Evolutionary conservation across 2,888 invertebrate species (phyloP).

Genomic region (Torymus texanus): DNA sequence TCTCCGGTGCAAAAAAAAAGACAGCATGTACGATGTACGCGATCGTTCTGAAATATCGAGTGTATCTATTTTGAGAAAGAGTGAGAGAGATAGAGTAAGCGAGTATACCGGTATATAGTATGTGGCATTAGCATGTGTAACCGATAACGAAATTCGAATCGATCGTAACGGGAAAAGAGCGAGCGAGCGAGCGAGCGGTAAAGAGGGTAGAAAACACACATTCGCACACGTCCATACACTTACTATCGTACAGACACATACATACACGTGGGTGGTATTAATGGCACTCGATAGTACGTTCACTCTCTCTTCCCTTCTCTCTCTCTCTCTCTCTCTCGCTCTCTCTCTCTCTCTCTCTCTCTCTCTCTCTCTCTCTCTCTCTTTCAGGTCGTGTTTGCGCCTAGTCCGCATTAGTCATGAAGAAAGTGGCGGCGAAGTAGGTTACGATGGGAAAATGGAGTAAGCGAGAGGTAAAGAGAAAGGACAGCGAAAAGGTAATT

Average conservation of each 20-base stretch:
- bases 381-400: constrained; percentile 4
- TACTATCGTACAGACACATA: too few species aligned
- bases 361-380: neutral
- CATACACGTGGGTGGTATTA: constrained; percentile 29
- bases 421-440: constrained; percentile 40
- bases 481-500: constrained; percentile 38
- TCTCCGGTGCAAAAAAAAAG: neutral
- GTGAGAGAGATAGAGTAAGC: neutral
- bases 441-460: constrained; percentile 14
- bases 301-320: too few species aligned
- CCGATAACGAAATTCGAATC: constrained; percentile 46
- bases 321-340: constrained; percentile 21
- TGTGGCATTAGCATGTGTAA: constrained; percentile 22
- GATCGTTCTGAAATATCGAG: constrained; percentile 2
- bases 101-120: neutral
- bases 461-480: neutral
- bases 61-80: neutral
- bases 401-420: constrained; percentile 40
- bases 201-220: neutral
- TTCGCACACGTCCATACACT: too few species aligned
- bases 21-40: too few species aligned
- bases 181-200: neutral
- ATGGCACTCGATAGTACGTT: constrained; percentile 37
- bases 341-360: constrained; percentile 21
- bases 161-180: constrained; percentile 18